phyloP scores from a whole-genome alignment of 2,113 vertebrate genomes.

The Calypte anna region DNA sequence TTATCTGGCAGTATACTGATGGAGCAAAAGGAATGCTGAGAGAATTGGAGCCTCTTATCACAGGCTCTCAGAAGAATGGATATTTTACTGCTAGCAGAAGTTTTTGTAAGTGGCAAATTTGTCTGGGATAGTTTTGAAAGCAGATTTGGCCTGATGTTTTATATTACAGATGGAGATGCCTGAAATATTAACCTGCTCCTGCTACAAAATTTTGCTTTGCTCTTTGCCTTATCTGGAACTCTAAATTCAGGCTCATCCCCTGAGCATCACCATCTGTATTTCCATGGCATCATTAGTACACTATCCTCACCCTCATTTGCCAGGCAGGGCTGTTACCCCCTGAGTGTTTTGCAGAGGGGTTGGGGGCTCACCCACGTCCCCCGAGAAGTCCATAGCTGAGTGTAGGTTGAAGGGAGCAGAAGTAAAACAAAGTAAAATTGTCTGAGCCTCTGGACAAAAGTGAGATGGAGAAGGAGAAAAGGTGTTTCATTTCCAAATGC shows the following conservation, averaged over 20 bases:
- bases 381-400: not conserved
- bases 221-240: not conserved
- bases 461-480: not conserved
- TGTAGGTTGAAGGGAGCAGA: fast-evolving
- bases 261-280: fast-evolving
- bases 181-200: not conserved
- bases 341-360: not conserved
- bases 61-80: not conserved
- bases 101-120: not conserved
- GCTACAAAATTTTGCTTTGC: not conserved
- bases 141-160: not conserved
- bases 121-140: not conserved
- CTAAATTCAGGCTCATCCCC: not conserved
- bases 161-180: not conserved
- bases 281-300: not conserved
- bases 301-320: not conserved
- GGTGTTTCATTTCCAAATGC: not conserved
- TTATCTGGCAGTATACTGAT: not conserved
- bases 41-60: not conserved
- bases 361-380: not conserved
- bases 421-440: not conserved
- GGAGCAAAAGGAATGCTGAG: not conserved
- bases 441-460: not conserved
- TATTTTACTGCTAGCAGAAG: conserved; percentile 14
- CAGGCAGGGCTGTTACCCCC: not conserved